phyloP scores from a whole-genome alignment of 2,888 invertebrate genomes.

The Gibbula magus region DNA sequence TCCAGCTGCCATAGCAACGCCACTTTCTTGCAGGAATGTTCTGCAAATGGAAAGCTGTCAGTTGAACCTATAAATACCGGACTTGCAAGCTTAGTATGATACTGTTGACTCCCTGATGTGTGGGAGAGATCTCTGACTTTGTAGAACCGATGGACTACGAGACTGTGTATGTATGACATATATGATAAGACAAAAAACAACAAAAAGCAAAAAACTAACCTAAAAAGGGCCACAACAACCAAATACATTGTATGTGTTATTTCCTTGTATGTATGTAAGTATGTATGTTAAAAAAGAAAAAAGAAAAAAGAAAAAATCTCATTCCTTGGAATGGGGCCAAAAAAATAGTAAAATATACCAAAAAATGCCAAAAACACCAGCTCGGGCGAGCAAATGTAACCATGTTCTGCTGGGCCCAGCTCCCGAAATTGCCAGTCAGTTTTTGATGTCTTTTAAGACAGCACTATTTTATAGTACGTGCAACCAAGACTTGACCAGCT shows the following conservation, averaged over 20 bases:
- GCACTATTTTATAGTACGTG: neutral
- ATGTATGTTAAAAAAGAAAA: conserved; percentile 11
- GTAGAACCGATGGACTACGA: neutral
- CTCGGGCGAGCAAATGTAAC: conserved; percentile 24
- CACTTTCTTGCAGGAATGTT: conserved; percentile 10
- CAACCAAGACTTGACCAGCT: conserved; percentile 1
- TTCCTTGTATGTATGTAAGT: conserved; percentile 18
- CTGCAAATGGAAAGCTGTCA: neutral
- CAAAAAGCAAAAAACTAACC: conserved; percentile 3
- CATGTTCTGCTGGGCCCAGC: conserved; percentile 17
- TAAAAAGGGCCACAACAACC: conserved; percentile 19
- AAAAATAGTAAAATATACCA: conserved; percentile 22
- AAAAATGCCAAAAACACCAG: conserved; percentile 21
- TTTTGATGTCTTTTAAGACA: neutral
- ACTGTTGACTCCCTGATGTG: neutral
- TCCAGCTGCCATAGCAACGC: neutral
- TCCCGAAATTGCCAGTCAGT: conserved; percentile 27
- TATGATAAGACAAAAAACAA: neutral
- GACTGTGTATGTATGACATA: conserved; percentile 12
- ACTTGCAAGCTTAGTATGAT: neutral
- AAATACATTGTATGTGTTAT: conserved; percentile 24
- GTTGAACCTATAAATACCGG: neutral
- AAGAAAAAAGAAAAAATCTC: neutral
- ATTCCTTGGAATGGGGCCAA: conserved; percentile 21
- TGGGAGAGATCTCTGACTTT: neutral